These are phyloP conservation scores for Trichosurus vulpecula DNA, from an alignment of 2,797 vertebrate genomes.

Conservation along the genomic window DNA sequence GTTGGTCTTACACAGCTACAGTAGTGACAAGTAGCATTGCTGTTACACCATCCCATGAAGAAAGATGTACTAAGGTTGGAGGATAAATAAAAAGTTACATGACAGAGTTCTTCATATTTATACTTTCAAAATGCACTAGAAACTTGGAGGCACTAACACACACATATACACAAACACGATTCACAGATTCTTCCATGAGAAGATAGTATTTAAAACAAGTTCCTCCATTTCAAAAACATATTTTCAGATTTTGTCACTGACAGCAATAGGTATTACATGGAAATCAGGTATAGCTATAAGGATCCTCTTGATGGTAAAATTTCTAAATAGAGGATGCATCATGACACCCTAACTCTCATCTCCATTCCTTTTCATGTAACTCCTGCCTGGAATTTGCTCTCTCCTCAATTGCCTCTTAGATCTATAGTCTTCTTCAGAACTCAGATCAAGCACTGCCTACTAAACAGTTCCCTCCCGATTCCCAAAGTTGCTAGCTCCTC, in stretches of 20 bases:
- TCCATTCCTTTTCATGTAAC: background rate
- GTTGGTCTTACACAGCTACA: too few relatives aligned
- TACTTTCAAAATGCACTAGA: background rate
- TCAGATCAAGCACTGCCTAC: background rate
- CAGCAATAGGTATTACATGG: background rate
- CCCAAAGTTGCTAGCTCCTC: background rate
- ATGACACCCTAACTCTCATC: background rate
- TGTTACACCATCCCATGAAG: too few relatives aligned
- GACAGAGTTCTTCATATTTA: background rate
- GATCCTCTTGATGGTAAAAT: background rate
- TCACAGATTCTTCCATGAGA: background rate
- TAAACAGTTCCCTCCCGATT: background rate
- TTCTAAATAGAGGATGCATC: background rate
- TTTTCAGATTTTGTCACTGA: background rate
- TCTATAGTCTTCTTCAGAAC: background rate
- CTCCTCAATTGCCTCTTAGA: background rate
- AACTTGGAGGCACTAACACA: background rate
- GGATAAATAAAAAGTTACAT: background rate
- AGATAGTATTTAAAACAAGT: background rate
- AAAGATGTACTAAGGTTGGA: background rate
- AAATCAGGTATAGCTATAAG: background rate
- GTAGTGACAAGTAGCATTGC: too few relatives aligned
- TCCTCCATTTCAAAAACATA: background rate
- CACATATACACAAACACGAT: background rate
- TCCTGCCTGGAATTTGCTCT: fast-evolving